A percentile compares a stretch with the other conserved stretches of the same genome.
Evolutionary conservation across 2,113 vertebrate genomes (phyloP).

Genomic region (Noctilio leporinus): DNA sequence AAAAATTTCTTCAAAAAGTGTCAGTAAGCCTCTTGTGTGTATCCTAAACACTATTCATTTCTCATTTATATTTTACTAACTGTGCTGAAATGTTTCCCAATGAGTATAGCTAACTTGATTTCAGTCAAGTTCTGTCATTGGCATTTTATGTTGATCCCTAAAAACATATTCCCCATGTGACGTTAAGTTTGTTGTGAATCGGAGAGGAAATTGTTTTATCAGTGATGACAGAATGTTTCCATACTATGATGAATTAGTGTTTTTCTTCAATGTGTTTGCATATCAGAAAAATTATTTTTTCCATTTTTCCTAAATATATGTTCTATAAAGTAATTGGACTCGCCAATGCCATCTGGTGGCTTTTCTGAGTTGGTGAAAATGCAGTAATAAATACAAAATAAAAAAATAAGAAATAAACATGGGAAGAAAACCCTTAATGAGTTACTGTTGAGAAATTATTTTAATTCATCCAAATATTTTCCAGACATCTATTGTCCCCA

Average conservation of each 20-base stretch:
- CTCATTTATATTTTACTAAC: slow-evolving; percentile 41
- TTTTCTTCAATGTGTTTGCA: slow-evolving; percentile 50
- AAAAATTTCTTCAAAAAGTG: slow-evolving; percentile 23
- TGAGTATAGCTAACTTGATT: slow-evolving; percentile 31
- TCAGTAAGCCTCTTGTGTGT: slow-evolving; percentile 4
- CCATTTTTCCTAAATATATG: slow-evolving; percentile 9
- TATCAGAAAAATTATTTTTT: slow-evolving; percentile 45
- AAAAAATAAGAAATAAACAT: neutral
- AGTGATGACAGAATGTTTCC: neutral
- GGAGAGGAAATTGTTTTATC: slow-evolving; percentile 6
- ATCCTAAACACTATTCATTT: slow-evolving; percentile 23
- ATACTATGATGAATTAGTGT: slow-evolving; percentile 1
- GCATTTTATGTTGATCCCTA: neutral
- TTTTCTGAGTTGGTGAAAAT: slow-evolving; percentile 64
- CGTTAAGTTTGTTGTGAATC: neutral
- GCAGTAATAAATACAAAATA: neutral
- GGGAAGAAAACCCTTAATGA: neutral
- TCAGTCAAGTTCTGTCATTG: slow-evolving; percentile 34
- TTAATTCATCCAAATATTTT: neutral
- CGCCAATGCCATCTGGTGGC: slow-evolving; percentile 79
- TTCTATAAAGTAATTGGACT: slow-evolving; percentile 64
- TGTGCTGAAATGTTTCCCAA: slow-evolving; percentile 28
- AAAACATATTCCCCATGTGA: neutral
- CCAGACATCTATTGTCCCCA: neutral
- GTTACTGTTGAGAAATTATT: slow-evolving; percentile 16